These are phyloP conservation scores for Parnassius glacialis DNA, from an alignment of 2,888 invertebrate genomes.

Conservation along the genomic window DNA sequence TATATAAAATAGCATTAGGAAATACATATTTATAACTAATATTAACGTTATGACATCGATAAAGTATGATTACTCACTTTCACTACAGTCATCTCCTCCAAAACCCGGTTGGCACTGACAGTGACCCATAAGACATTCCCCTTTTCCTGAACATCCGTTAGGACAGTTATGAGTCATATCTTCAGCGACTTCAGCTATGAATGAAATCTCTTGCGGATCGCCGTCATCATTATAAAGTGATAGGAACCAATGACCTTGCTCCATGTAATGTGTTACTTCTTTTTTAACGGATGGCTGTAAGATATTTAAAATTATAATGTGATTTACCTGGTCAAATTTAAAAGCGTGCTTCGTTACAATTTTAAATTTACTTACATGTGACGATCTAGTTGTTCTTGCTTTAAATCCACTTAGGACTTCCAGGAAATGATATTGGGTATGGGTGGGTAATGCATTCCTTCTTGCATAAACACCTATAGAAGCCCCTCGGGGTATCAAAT, in stretches of 20 bases:
- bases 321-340: neutral
- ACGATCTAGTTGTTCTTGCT: constrained; percentile 90
- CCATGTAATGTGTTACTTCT: constrained; percentile 96
- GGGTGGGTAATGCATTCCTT: constrained; percentile 95
- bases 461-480: constrained; percentile 97
- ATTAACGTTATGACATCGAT: neutral
- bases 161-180: constrained; percentile 98
- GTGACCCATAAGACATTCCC: constrained; percentile 96
- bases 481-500: constrained; percentile 94
- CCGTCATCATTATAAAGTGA: constrained; percentile 98
- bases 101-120: constrained; percentile 98
- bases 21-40: neutral
- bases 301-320: constrained; percentile 5
- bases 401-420: constrained; percentile 95
- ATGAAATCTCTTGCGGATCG: constrained; percentile 92
- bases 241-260: constrained; percentile 97
- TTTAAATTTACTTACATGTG: constrained; percentile 90
- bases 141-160: constrained; percentile 97
- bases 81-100: constrained; percentile 97
- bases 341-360: constrained; percentile 15
- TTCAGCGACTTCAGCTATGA: constrained; percentile 91
- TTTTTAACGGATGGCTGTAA: constrained; percentile 90
- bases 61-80: constrained; percentile 84
- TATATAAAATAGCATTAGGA: neutral
- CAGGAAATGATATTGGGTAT: constrained; percentile 97